Base-by-base conservation (phyloP, 2,113 vertebrate species). In the Stigmatopora nigra region DNA sequence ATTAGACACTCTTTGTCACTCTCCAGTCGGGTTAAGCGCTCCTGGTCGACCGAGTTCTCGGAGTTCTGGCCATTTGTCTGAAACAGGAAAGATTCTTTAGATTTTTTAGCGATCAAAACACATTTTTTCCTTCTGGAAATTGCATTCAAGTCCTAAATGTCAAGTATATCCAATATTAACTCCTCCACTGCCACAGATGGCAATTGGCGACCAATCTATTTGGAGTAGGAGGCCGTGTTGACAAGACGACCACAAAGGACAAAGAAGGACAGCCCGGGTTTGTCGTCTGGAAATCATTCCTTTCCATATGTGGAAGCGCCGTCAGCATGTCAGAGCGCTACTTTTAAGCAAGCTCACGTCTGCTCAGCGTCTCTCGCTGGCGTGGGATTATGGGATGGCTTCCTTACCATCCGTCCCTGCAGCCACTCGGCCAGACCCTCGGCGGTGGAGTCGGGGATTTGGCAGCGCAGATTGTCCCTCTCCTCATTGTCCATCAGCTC, bases 1-100 rank as follows among this genome's bases (percentile, higher is more conserved):
- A 98, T 90, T 0, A 98, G 92, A 71, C 95, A 99, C 80, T 98
- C 96, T 86, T 98, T 98, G 88, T 99, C 96, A 36, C 92, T 97
- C 88, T 99, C 97, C 77, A 99, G 86, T 22, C 95, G 93, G 17
- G 91, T 90, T 36, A 99, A 86, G 38, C 94, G 91, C 72, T 99
- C 97, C 71, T 96, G 96, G 86, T 97, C 94, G 1, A 93, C 85
- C 4, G 74, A n/a, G n/a, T n/a, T 69, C 68, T 94, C 93, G 46
- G 92, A 84, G 62, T 92, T 80, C 67, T 95, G 93, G 12, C 94
- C 93, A 51, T 95, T 97, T 0, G 89, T 93, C 97, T 99, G 88
- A 88, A 92, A 86, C 75, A 81, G 25, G 69, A 51, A 72, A 73
- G 56, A 71, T 17, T 61, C n/a, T n/a, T n/a, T n/a, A n/a, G n/a